phyloP scores from a whole-genome alignment of 2,113 vertebrate genomes.

The Protobothrops mucrosquamatus region DNA sequence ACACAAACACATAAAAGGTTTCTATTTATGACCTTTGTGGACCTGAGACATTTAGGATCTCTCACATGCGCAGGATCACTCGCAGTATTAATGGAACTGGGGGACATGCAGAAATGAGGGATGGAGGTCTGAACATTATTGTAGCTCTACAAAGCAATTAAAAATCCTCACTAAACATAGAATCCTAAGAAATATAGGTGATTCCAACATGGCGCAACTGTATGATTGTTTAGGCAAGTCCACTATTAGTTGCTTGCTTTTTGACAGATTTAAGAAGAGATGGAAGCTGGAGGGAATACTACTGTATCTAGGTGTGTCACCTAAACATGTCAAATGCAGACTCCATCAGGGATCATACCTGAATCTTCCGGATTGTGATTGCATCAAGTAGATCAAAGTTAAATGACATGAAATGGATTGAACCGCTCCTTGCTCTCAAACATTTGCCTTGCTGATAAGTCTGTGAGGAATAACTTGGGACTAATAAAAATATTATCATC shows the following conservation, averaged over 20 bases:
- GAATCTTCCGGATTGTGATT: background rate
- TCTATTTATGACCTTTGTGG: too few relatives aligned
- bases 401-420: background rate
- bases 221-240: background rate
- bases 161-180: background rate
- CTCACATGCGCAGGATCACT: background rate
- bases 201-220: background rate
- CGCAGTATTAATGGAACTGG: background rate
- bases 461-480: background rate
- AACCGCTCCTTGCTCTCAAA: background rate
- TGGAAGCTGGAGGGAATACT: background rate
- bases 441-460: background rate
- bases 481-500: background rate
- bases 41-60: background rate
- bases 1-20: too few relatives aligned
- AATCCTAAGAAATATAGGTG: background rate
- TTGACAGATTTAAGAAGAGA: background rate
- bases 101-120: background rate
- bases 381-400: background rate
- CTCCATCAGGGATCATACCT: background rate
- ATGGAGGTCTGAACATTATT: background rate
- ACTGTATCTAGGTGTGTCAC: background rate
- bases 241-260: background rate
- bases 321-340: background rate
- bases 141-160: background rate